Evolutionary conservation across 1,140 invertebrate genomes (phyloP).

Genomic region (Drosophila ananassae): DNA sequence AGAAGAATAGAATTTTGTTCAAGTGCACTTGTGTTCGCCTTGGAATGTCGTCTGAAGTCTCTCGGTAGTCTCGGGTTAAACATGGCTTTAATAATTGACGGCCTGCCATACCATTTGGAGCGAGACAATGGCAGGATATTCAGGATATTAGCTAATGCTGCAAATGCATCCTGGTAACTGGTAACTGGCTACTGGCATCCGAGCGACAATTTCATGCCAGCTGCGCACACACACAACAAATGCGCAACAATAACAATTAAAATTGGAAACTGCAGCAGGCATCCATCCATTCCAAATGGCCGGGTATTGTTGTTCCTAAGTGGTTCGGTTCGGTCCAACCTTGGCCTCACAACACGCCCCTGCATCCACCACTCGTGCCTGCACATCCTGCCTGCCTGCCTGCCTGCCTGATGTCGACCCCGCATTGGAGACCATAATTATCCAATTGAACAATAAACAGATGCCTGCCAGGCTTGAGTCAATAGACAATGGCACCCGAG

Average conservation of each 20-base stretch:
- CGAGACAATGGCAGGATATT: conserved; percentile 39
- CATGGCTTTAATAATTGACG: conserved; percentile 72
- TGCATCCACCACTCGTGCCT: conserved; percentile 7
- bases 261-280: conserved; percentile 54
- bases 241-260: conserved; percentile 82
- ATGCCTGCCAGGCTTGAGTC: conserved; percentile 68
- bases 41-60: conserved; percentile 4
- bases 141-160: conserved; percentile 73
- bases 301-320: background rate
- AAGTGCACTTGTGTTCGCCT: no score
- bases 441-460: conserved; percentile 82
- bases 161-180: conserved; percentile 68
- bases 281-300: conserved; percentile 22
- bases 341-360: conserved; percentile 47
- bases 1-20: background rate
- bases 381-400: background rate
- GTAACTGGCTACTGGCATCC: conserved; percentile 16
- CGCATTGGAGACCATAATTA: conserved; percentile 70
- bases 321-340: conserved; percentile 35
- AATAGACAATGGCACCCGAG: conserved; percentile 61
- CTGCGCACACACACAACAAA: conserved; percentile 62
- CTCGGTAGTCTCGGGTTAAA: conserved; percentile 27
- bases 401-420: background rate
- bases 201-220: conserved; percentile 70
- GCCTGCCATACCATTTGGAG: conserved; percentile 28